Evolutionary conservation across 2,888 invertebrate species (phyloP), one percentile per base, ranked within the genome.

Genomic region (Hartigia nigra): DNA sequence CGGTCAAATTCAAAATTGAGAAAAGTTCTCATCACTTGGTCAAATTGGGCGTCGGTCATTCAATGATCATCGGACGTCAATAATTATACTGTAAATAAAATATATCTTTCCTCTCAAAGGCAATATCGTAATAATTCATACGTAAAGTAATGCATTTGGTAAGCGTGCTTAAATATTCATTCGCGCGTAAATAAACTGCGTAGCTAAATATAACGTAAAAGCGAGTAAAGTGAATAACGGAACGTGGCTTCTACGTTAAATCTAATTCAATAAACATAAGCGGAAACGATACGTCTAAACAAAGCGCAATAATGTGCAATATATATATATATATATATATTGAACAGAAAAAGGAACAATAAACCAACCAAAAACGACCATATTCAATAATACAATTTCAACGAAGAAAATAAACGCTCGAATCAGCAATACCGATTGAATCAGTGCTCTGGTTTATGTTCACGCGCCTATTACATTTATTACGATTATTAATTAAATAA

Each of bases 1-100:
- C 4, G 34, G 34, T 55, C 9, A 55, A 55, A 14, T 39, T 14
- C 4, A 39, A 9, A 23, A 55, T 14, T 23, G 5, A 14, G 9
- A 55, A 23, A 23, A 55, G 23, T 23, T 55, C n/a, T n/a, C n/a
- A n/a, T n/a, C 23, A 55, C 55, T 55, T 55, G 2, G 23, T 9
- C 23, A 55, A 23, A 55, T 55, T 55, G 55, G 23, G 55, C 9
- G 23, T 55, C 55, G 55, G 55, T 23, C 55, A 23, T 55, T 55
- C 55, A 55, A 9, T 55, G 55, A 55, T 55, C 9, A 55, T 55
- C 55, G 55, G 55, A 55, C 55, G 55, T 55, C 23, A 55, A 55
- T 77, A 32, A 81, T 80, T 82, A 81, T 76, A 81, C 81, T 79
- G 81, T 82, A 82, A 82, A 82, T 82, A 82, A 82, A 82, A 82